A percentile compares a stretch with the other conserved stretches of the same genome.
phyloP scores from a whole-genome alignment of 2,113 vertebrate genomes.

The Desmodus rotundus region DNA sequence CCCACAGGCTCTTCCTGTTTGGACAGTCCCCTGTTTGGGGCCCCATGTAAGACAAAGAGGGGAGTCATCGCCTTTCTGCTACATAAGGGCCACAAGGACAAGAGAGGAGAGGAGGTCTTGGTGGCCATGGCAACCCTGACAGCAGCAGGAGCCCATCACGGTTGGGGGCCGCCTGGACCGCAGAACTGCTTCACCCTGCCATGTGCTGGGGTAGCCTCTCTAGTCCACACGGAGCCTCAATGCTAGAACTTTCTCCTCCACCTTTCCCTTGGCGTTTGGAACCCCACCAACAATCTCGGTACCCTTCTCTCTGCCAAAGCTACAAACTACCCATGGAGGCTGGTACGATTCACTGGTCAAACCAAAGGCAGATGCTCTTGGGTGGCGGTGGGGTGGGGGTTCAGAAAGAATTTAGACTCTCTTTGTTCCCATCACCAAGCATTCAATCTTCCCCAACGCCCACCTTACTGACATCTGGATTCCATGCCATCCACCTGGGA shows the following conservation, averaged over 20 bases:
- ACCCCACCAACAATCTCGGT: not conserved
- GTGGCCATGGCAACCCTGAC: not conserved
- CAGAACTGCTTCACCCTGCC: not conserved
- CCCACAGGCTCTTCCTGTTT: not conserved
- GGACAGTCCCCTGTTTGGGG: not conserved
- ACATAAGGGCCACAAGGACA: not conserved
- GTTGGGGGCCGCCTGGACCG: not conserved
- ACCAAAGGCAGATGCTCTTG: not conserved
- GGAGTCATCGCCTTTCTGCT: not conserved
- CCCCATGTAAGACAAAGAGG: not conserved
- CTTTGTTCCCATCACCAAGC: not conserved
- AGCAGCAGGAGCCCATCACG: not conserved
- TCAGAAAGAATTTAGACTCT: not conserved
- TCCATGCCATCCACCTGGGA: not conserved
- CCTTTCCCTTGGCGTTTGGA: not conserved
- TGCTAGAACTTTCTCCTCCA: not conserved
- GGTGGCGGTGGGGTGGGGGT: too few species aligned
- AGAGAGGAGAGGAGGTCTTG: not conserved
- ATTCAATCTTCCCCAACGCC: not conserved
- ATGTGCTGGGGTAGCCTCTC: not conserved
- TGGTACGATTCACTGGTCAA: not conserved
- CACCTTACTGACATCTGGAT: not conserved
- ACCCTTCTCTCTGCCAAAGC: not conserved
- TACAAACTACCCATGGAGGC: not conserved
- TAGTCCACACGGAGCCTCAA: not conserved